Percentiles rank a stretch among this genome's conserved stretches.
Evolutionary conservation across 1,140 invertebrate genomes (phyloP).

Genomic region (Zophobas morio): DNA sequence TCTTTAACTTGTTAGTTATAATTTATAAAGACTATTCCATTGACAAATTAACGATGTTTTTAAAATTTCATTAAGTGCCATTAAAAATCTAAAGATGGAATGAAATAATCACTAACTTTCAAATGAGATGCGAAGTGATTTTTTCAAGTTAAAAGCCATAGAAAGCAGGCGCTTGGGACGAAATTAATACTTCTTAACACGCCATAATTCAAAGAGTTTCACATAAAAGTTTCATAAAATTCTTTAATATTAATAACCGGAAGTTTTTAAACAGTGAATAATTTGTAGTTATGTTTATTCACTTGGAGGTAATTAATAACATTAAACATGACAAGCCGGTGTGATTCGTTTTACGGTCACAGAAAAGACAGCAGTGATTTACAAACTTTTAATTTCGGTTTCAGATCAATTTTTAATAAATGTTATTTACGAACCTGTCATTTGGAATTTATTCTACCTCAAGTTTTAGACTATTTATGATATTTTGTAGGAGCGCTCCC

Average conservation of each 20-base stretch:
- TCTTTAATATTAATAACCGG: conserved; percentile 32
- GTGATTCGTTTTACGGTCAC: background rate
- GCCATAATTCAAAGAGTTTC: conserved; percentile 16
- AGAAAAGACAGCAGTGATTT: conserved; percentile 16
- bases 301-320: conserved; percentile 12
- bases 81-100: background rate
- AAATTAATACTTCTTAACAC: conserved; percentile 12
- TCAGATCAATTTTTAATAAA: conserved; percentile 23
- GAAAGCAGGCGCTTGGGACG: background rate
- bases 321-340: background rate
- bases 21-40: conserved; percentile 25
- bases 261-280: conserved; percentile 31
- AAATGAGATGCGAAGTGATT: too few species aligned
- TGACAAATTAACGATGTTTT: conserved; percentile 35
- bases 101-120: too few species aligned
- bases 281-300: conserved; percentile 26
- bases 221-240: conserved; percentile 32
- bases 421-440: background rate
- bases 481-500: too few species aligned
- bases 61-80: conserved; percentile 18
- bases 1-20: conserved; percentile 22
- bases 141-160: too few species aligned
- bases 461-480: too few species aligned
- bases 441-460: too few species aligned
- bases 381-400: conserved; percentile 28